phyloP scores from a whole-genome alignment of 2,888 invertebrate genomes.

The Drosophila leonis region DNA sequence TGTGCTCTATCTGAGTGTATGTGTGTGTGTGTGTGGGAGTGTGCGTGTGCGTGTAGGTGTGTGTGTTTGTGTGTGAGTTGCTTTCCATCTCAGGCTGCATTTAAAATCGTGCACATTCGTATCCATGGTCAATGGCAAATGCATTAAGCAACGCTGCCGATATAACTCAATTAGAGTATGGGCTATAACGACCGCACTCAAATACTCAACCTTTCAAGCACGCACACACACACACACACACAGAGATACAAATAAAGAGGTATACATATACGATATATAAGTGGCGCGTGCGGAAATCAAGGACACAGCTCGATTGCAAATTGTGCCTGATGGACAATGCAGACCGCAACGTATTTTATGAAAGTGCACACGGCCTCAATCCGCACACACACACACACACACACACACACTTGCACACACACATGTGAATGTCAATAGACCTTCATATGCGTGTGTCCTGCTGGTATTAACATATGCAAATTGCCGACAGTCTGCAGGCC shows the following conservation, averaged over 20 bases:
- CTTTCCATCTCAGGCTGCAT: slow-evolving; percentile 49
- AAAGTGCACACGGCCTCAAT: slow-evolving; percentile 15
- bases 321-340: slow-evolving; percentile 40
- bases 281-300: slow-evolving; percentile 57
- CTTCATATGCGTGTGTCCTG: slow-evolving; percentile 6
- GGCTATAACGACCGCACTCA: slow-evolving; percentile 31
- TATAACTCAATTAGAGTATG: slow-evolving; percentile 72
- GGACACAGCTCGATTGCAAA: slow-evolving; percentile 60
- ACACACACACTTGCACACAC: background rate
- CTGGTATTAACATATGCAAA: slow-evolving; percentile 48
- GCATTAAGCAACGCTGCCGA: slow-evolving; percentile 53
- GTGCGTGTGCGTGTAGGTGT: background rate
- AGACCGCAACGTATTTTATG: slow-evolving; percentile 27
- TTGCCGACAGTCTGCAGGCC: slow-evolving; percentile 29
- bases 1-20: background rate
- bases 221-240: background rate
- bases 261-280: slow-evolving; percentile 15
- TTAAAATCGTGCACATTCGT: background rate
- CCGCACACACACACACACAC: background rate
- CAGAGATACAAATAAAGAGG: slow-evolving; percentile 3
- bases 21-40: background rate
- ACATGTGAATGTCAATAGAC: background rate
- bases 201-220: slow-evolving; percentile 9
- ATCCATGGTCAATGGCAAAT: slow-evolving; percentile 32
- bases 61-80: background rate